These are phyloP conservation scores for Manduca sexta DNA, from an alignment of 1,140 invertebrate genomes.

Conservation along the genomic window DNA sequence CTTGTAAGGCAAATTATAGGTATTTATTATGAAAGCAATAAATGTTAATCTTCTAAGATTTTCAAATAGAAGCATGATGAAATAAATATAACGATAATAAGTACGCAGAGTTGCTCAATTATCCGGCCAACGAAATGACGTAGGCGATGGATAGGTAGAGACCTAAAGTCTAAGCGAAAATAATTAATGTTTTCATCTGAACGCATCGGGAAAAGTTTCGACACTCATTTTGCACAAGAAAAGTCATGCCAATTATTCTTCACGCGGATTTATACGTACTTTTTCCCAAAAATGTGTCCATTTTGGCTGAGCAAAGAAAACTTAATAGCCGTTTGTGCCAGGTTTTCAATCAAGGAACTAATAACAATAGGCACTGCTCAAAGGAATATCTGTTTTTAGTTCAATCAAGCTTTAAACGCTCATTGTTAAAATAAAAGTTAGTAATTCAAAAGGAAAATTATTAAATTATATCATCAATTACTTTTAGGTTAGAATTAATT, in stretches of 20 bases:
- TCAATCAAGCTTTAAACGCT: slow-evolving; percentile 34
- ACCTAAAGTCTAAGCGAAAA: slow-evolving; percentile 60
- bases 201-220: slow-evolving; percentile 45
- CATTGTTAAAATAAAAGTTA: slow-evolving; percentile 47
- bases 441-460: slow-evolving; percentile 28
- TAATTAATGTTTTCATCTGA: slow-evolving; percentile 27
- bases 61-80: no score
- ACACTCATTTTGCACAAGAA: no score
- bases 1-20: no score
- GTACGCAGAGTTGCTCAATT: slow-evolving; percentile 40
- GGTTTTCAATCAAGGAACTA: background rate
- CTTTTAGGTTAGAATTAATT: slow-evolving; percentile 10
- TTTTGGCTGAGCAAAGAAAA: slow-evolving; percentile 44
- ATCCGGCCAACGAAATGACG: slow-evolving; percentile 29
- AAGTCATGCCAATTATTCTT: no score
- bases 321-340: background rate
- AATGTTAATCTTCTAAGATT: no score
- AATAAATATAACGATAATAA: no score
- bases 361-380: background rate
- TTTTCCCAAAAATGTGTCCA: slow-evolving; percentile 47
- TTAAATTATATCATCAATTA: slow-evolving; percentile 12
- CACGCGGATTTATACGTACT: no score
- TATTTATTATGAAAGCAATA: no score
- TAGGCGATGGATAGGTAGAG: slow-evolving; percentile 42
- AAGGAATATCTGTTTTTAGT: background rate